Percentiles rank a stretch among this genome's conserved stretches.
Evolutionary conservation across 2,888 invertebrate genomes (phyloP).

Genomic region (Periphyllus acericola): DNA sequence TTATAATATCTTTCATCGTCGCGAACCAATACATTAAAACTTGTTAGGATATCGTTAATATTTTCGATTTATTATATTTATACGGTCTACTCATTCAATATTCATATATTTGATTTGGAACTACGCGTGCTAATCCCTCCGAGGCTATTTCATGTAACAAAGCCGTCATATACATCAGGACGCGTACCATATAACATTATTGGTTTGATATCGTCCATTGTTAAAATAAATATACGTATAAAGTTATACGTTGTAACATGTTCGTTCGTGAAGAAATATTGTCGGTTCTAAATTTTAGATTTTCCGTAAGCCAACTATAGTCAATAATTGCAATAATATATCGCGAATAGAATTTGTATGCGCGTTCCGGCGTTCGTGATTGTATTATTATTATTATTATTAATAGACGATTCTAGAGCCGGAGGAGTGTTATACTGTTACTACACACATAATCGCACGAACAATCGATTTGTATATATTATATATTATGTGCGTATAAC

Average conservation of each 20-base stretch:
- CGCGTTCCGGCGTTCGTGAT: neutral
- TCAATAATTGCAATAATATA: too few species aligned
- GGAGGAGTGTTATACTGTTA: slow-evolving; percentile 10
- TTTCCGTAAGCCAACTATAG: neutral
- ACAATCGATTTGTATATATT: neutral
- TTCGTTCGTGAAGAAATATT: neutral
- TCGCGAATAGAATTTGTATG: neutral
- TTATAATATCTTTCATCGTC: neutral
- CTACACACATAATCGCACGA: neutral
- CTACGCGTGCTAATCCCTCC: neutral
- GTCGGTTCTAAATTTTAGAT: neutral
- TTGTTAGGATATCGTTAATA: slow-evolving; percentile 7
- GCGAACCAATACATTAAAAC: slow-evolving; percentile 29
- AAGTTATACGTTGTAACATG: neutral
- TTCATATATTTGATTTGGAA: slow-evolving; percentile 40
- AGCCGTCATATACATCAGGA: neutral
- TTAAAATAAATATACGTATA: neutral
- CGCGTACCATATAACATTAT: neutral
- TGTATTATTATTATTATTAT: neutral
- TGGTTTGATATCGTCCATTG: neutral
- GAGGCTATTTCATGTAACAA: slow-evolving; percentile 10
- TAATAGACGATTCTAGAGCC: slow-evolving; percentile 26
- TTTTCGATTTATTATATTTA: neutral
- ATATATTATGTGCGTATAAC: neutral
- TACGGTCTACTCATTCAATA: slow-evolving; percentile 11